Evolutionary conservation across 2,888 invertebrate genomes (phyloP), one percentile per base, ranked within the genome.

Genomic region (Harpalus rubripes): DNA sequence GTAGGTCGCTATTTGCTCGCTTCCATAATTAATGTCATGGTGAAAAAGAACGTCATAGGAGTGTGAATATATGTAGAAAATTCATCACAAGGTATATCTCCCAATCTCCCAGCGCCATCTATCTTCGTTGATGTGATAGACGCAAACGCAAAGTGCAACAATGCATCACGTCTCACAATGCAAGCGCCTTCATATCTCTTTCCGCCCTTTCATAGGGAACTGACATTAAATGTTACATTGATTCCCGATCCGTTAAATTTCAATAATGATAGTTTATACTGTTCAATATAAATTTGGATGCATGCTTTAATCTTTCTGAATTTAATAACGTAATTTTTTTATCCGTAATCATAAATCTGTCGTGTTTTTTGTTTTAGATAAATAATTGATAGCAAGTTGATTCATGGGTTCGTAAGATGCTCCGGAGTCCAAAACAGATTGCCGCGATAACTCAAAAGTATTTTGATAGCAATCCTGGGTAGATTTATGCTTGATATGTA

Each of bases 391-490:
- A 15, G 26, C 6, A 18, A 16, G 8, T 52, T 83, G 83, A 83
- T 83, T 76, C 83, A 83, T 83, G 74, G 59, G 22, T 44, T 10
- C 18, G 83, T 58, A 65, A 56, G 82, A 7, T 12, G 22, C 26
- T 52, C 68, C 22, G 32, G 56, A 68, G 61, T 15, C 39, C 61
- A 10, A 15, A 74, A 83, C 83, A 83, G 72, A 83, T 83, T 83
- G 83, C 74, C 12, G 32, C 83, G 59, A 83, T 83, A 83, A 83
- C 83, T 83, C 83, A 83, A 74, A 76, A 83, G 74, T 83, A 74
- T 83, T 83, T 74, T 83, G 83, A 83, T 83, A 83, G 74, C 56
- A 74, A 41, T 41, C 10, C 41, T 1, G 16, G 18, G 41, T 72
- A 83, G 83, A 83, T 83, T 83, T 83, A 83, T 83, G 74, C 74